Evolutionary conservation across 1,140 invertebrate genomes (phyloP).

Genomic region (Helicoverpa armigera): DNA sequence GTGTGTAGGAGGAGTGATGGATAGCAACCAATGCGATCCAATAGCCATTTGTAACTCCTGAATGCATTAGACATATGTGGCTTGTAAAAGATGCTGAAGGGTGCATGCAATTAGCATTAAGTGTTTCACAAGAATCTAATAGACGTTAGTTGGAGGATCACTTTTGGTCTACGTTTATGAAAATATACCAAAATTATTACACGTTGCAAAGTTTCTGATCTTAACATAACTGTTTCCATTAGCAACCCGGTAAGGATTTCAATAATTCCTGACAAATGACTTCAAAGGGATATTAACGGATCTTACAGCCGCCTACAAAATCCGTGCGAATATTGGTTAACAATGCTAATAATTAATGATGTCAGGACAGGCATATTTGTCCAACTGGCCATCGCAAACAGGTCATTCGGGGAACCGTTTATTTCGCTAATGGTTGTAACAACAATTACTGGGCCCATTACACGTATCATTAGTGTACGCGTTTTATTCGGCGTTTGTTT

Average conservation of each 20-base stretch:
- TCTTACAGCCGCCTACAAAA: slow-evolving; percentile 30
- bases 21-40: background rate
- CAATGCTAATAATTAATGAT: slow-evolving; percentile 77
- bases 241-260: background rate
- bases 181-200: background rate
- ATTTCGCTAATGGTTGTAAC: slow-evolving; percentile 70
- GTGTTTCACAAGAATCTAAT: slow-evolving; percentile 20
- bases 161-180: background rate
- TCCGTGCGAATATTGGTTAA: slow-evolving; percentile 52
- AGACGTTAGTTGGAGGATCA: background rate
- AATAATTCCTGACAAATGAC: slow-evolving; percentile 16
- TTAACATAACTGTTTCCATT: too few relatives aligned
- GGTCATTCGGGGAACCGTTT: slow-evolving; percentile 71
- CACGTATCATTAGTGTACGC: slow-evolving; percentile 76
- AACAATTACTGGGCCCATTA: slow-evolving; percentile 83
- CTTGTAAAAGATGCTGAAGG: slow-evolving; percentile 41
- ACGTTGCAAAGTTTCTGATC: too few relatives aligned
- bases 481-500: slow-evolving; percentile 74
- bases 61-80: slow-evolving; percentile 66
- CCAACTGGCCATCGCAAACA: slow-evolving; percentile 78
- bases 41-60: slow-evolving; percentile 43
- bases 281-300: slow-evolving; percentile 38
- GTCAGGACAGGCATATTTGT: slow-evolving; percentile 74
- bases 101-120: slow-evolving; percentile 24
- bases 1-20: background rate